A percentile compares a stretch with the other conserved stretches of the same genome.
Evolutionary conservation across 2,888 invertebrate genomes (phyloP).

Genomic region (Dinocampus coccinellae): DNA sequence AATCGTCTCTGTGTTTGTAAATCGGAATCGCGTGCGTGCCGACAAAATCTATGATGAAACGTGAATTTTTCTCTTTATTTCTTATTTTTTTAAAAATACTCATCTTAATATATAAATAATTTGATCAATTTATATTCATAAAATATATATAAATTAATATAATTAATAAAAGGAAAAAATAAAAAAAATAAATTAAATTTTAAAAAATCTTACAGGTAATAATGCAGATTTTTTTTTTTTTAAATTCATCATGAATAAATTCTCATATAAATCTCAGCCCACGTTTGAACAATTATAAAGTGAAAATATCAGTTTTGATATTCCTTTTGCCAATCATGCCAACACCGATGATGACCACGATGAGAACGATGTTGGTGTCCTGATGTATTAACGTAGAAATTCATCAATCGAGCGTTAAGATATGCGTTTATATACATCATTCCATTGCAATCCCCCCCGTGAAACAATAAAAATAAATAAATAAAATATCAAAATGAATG

Average conservation of each 20-base stretch:
- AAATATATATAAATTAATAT: no score
- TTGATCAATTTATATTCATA: no score
- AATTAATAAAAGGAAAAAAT: background rate
- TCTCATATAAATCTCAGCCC: background rate
- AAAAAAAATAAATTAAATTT: background rate
- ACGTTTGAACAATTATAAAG: background rate
- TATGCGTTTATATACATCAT: background rate
- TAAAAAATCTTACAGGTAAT: background rate
- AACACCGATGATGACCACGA: background rate
- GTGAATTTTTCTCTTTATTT: background rate
- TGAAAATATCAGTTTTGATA: background rate
- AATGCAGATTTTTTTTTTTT: background rate
- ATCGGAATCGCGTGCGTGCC: background rate
- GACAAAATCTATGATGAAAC: background rate
- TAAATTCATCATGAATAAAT: background rate
- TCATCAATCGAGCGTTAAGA: constrained; percentile 5
- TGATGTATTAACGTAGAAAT: background rate
- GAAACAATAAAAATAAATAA: background rate
- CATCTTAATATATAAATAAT: no score
- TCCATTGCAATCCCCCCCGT: background rate
- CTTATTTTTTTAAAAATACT: background rate
- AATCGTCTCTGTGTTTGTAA: background rate
- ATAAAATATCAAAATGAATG: no score
- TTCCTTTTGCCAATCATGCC: background rate
- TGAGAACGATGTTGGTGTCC: background rate